Base-by-base conservation (phyloP, 35 echinoderm and acorn worm species). In the Heliocidaris erythrogramma region DNA sequence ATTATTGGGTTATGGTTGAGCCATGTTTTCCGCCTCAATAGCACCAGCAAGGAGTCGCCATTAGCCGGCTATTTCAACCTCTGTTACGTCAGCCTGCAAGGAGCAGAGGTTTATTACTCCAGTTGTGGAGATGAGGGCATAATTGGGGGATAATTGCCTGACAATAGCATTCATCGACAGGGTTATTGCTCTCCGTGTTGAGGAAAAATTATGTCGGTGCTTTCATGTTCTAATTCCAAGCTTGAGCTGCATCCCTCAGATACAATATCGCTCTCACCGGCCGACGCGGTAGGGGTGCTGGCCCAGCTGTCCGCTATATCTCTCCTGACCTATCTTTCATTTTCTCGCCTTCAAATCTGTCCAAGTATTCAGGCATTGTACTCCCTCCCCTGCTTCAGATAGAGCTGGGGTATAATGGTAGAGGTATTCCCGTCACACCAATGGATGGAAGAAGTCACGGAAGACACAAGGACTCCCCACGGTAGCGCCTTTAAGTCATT, bases 271-370 rank as follows among this genome's bases (percentile, higher is more conserved):
- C 29, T 59, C 47, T 92, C 91, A 92, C 91, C 50, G 47, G 48
- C 29, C 21, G 9, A 59, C 50, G 31, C 91, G 48, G 91, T 48
- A 59, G 48, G 91, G 31, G 48, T 29, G 48, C 91, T 49, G 16
- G 11, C 91, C 91, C 47, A 59, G 48, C 49, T 49, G 47, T 59
- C 91, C 50, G 47, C 91, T 32, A 49, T 32, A 92, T 92, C 91
- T 92, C 24, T 13, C 47, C 48, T 48, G 29, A 92, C 48, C 48
- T 30, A 92, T 92, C 91, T 49, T 92, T 59, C 91, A 92, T 48
- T 92, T 92, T 92, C 91, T 92, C 91, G 49, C 91, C 91, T 92
- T 59, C 91, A 92, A 92, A 48, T 92, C 91, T 48, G 16, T 59
- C 21, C 47, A 92, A 52, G 29, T 21, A 24, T 89, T 89, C 5